Evolutionary conservation across 2,113 vertebrate species (phyloP).

Genomic region (Macaca fascicularis): T2T-MFA8v1.1 NC_088375.1:98416001-98416500

Average conservation of each 20-base stretch:
- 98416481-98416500: too few relatives aligned
- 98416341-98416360: background rate
- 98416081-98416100: background rate
- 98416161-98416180: background rate
- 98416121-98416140: background rate
- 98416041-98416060: background rate
- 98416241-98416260: background rate
- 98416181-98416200: background rate
- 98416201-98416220: background rate
- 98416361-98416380: background rate
- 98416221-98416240: background rate
- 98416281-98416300: background rate
- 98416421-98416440: background rate
- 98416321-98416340: fast-evolving
- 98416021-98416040: background rate
- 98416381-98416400: background rate
- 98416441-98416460: too few relatives aligned
- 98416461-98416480: too few relatives aligned
- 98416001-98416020: background rate
- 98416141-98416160: background rate
- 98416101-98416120: background rate
- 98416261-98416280: background rate
- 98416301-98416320: background rate
- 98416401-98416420: background rate
- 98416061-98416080: background rate